Evolutionary conservation across 2,113 vertebrate species (phyloP).

Genomic region (Chroicocephalus ridibundus): DNA sequence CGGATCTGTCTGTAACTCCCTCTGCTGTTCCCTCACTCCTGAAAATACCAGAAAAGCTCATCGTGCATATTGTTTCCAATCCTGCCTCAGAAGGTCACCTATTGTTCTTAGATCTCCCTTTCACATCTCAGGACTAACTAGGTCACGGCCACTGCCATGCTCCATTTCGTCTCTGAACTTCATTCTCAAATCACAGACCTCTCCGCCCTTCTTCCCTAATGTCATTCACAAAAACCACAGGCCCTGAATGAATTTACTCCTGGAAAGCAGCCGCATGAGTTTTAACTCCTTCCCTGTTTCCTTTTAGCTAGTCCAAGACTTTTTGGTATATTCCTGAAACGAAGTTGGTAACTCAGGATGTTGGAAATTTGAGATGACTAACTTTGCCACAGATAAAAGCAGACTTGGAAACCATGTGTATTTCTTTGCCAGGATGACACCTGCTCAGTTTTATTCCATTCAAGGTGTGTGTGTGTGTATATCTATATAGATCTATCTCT

Average conservation of each 20-base stretch:
- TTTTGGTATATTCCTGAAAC: not conserved
- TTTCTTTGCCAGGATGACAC: not conserved
- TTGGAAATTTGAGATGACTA: not conserved
- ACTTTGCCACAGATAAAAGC: not conserved
- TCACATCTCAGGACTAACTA: not conserved
- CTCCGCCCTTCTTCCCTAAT: not conserved
- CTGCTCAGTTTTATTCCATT: not conserved
- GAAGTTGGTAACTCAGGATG: not conserved
- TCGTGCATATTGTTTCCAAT: not conserved
- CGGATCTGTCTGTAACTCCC: not conserved
- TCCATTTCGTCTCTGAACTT: conserved; percentile 27
- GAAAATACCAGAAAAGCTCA: not conserved
- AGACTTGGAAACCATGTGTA: not conserved
- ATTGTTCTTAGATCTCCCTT: not conserved
- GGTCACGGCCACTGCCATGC: conserved; percentile 14
- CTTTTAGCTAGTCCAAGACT: not conserved
- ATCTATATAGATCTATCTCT: not conserved
- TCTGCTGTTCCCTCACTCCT: not conserved
- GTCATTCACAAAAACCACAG: conserved; percentile 1
- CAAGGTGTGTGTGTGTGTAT: not conserved
- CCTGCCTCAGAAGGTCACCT: not conserved
- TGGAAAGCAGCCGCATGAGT: accelerated
- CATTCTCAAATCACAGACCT: not conserved
- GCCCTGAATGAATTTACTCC: not conserved
- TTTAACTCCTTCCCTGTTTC: not conserved